phyloP scores from a whole-genome alignment of 2,797 vertebrate species.

The Falco novaeseelandiae region DNA sequence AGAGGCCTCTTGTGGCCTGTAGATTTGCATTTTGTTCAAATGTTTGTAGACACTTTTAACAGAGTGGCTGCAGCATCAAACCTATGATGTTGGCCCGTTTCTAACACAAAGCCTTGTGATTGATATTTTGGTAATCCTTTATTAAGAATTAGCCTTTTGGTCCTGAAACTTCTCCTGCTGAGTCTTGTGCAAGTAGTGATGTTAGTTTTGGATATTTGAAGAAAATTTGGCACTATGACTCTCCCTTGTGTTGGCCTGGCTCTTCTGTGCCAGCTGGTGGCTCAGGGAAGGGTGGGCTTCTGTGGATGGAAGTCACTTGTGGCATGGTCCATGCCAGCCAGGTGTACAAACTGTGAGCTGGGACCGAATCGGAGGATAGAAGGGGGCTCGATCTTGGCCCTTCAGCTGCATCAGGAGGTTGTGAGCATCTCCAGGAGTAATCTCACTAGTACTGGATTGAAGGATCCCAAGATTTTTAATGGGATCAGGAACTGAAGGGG shows the following conservation, averaged over 20 bases:
- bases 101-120: background rate
- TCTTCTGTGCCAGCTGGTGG: background rate
- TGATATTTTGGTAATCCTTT: background rate
- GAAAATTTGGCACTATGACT: background rate
- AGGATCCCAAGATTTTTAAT: slow-evolving; percentile 3
- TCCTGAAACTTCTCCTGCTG: background rate
- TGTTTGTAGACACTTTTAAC: background rate
- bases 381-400: background rate
- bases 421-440: background rate
- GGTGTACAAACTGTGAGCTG: background rate
- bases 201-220: background rate
- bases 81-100: background rate
- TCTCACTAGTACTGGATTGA: background rate
- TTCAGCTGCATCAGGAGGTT: background rate
- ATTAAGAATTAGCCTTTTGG: background rate
- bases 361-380: background rate
- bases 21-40: background rate
- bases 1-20: background rate
- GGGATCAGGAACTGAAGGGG: background rate
- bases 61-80: background rate
- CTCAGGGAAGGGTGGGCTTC: background rate
- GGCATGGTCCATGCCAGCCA: background rate
- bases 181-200: background rate
- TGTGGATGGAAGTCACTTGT: background rate
- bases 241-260: background rate